Percentiles rank a stretch among this genome's conserved stretches.
Evolutionary conservation across 1,140 invertebrate genomes (phyloP).

Genomic region (Leptopilina clavipes): DNA sequence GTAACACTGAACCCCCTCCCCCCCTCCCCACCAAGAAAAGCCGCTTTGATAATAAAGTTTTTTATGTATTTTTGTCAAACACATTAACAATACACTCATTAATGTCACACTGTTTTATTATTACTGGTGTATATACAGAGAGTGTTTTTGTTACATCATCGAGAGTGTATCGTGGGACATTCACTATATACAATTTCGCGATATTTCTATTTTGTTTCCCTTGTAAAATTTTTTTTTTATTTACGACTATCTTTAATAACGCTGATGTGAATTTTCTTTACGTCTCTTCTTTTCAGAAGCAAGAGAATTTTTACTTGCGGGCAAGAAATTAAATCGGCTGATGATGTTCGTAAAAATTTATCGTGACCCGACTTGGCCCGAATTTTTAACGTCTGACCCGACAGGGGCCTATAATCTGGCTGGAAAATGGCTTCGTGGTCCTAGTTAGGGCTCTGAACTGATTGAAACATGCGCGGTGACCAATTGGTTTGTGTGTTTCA

Average conservation of each 20-base stretch:
- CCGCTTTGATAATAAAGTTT: background rate
- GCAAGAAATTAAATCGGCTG: too few relatives aligned
- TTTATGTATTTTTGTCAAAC: background rate
- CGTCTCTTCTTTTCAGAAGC: background rate
- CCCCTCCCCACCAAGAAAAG: background rate
- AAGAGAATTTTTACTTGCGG: background rate
- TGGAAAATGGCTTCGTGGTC: too few relatives aligned
- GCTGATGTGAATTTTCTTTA: background rate
- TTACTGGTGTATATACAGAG: too few relatives aligned
- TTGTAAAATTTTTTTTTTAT: background rate
- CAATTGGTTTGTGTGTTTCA: too few relatives aligned
- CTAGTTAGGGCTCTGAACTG: too few relatives aligned
- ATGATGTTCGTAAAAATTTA: too few relatives aligned
- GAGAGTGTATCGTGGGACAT: conserved; percentile 26
- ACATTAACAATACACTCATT: conserved; percentile 6
- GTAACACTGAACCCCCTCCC: background rate
- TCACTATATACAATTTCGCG: background rate
- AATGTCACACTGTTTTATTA: background rate
- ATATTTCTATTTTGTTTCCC: conserved; percentile 8
- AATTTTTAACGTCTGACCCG: too few relatives aligned
- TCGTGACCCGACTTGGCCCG: too few relatives aligned
- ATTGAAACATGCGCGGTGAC: too few relatives aligned
- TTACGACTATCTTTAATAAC: background rate
- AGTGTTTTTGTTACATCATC: background rate
- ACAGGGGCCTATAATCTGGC: too few relatives aligned